Evolutionary conservation across 2,113 vertebrate species (phyloP), one percentile per base, ranked within the genome.

Genomic region (Xiphophorus hellerii): DNA sequence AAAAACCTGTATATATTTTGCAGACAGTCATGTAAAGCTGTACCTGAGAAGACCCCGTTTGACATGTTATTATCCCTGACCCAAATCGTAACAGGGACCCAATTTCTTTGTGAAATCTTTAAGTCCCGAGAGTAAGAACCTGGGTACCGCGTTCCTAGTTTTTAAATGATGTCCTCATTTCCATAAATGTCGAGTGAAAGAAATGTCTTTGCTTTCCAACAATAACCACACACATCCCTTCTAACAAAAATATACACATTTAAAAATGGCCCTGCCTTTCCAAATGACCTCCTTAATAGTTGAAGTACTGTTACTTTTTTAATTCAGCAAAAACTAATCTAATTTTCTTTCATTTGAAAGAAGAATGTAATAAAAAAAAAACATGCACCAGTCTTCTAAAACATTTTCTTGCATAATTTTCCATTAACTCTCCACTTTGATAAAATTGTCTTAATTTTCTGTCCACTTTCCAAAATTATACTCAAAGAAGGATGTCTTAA

Each of bases 81-180:
- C 67, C 22, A 69, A 20, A 69, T 70, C 6, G 61, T 37, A 61
- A 14, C 51, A 60, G 25, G 31, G 31, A 71, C 31, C 54, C 31
- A 61, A 58, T 37, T 71, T n/a, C 51, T 28, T 61, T 33, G 20
- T 71, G 67, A 69, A 69, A 30, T 69, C 44, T 28, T 29, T n/a
- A 72, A 33, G 25, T 73, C 62, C 39, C 42, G n/a, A n/a, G 39
- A 51, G 22, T 44, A 1, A 42, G 54, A 30, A 31, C 29, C 28
- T 63, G 37, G 11, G 25, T 37, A 63, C 28, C 29, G 6, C 27
- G 37, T 62, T 30, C 42, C 9, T 25, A 27, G 22, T 14, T 33
- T 72, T 72, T 44, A 64, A 63, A 64, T 69, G 39, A 73, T n/a
- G 71, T 30, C 28, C 37, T 72, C 61, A 62, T 72, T 72, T 63